Base-by-base conservation (phyloP, 2,797 vertebrate genomes). In the Sternarchorhynchus goeldii region DNA sequence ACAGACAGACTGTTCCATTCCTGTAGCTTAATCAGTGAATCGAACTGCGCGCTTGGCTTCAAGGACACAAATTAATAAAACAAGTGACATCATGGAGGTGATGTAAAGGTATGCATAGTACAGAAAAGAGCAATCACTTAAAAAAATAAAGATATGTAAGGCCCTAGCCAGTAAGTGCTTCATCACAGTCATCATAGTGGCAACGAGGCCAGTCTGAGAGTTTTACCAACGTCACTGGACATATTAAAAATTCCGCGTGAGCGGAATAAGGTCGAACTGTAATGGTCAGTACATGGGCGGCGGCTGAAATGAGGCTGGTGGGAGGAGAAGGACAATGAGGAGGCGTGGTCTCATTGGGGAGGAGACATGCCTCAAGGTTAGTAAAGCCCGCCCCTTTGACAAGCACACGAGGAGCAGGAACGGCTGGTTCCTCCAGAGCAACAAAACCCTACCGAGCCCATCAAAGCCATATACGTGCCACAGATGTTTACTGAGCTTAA, bases 291-390 rank as follows among this genome's bases (percentile, higher is more conserved):
- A 21, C 31, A 71, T 5, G 20, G 4, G 2, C 8, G 12, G 31
- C 34, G 31, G n/a, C 55, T 71, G 69, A 71, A 34, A 36, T 31
- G 71, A 72, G n/a, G 53, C 57, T 17, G 31, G 21, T 31, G 17
- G 16, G 50, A 17, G 58, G 21, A 65, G 57, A 67, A 73, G 36
- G 5, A 10, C 39, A 41, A 72, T 12, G 20, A 72, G 34, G 32
- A 3, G 18, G 17, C 36, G 0, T 50, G 45, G 45, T 50, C 32
- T 64, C 21, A 31, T 41, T 8, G 18, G 25, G 7, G 20, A 65
- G 36, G 36, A 20, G 67, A 74, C 3, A 53, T 34, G 58, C 63
- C 7, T 34, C 56, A 53, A 79, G 55, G 56, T 29, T 29, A 53
- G 29, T 25, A 14, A 6, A 74, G 25, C 41, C 41, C 29, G 8